Percentiles rank a stretch among this genome's conserved stretches.
Conservation (phyloP, 2,797 vertebrate genomes). For the Salarias fasciatus region DNA sequence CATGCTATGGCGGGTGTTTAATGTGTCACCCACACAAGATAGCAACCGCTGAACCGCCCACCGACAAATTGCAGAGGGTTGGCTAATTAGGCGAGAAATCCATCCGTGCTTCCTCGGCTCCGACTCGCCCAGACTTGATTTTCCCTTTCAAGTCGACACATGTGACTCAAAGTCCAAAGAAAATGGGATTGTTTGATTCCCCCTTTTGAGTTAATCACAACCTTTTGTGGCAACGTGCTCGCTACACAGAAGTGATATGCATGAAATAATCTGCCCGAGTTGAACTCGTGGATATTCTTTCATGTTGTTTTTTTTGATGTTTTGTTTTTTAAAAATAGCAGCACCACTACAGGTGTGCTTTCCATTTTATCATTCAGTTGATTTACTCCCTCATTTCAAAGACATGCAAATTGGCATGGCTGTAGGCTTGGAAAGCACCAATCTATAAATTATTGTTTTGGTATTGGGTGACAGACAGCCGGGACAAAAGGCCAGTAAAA, state of each 20-base stretch:
- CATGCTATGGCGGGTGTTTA: slow-evolving; percentile 6
- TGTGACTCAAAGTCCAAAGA: background rate
- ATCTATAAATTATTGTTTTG: slow-evolving; percentile 26
- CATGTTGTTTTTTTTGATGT: background rate
- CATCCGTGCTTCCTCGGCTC: too few species aligned
- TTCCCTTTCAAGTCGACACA: too few species aligned
- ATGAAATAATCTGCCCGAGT: background rate
- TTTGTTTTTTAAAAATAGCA: slow-evolving; percentile 9
- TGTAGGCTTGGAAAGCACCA: slow-evolving; percentile 9
- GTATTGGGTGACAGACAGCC: slow-evolving; percentile 1
- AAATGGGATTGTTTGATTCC: background rate
- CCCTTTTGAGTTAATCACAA: background rate
- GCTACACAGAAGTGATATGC: background rate
- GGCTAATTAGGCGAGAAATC: slow-evolving; percentile 11
- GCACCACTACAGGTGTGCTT: background rate
- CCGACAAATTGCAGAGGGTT: slow-evolving; percentile 20
- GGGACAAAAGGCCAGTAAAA: background rate
- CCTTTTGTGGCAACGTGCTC: too few species aligned
- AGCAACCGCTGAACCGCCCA: slow-evolving; percentile 15
- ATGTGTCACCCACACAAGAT: slow-evolving; percentile 7
- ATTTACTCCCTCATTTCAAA: slow-evolving; percentile 16
- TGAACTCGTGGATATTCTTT: background rate
- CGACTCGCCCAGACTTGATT: too few species aligned
- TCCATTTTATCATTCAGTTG: background rate
- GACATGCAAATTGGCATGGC: slow-evolving; percentile 30